phyloP scores from a whole-genome alignment of 1,140 invertebrate species.

The Trichoplusia ni region DNA sequence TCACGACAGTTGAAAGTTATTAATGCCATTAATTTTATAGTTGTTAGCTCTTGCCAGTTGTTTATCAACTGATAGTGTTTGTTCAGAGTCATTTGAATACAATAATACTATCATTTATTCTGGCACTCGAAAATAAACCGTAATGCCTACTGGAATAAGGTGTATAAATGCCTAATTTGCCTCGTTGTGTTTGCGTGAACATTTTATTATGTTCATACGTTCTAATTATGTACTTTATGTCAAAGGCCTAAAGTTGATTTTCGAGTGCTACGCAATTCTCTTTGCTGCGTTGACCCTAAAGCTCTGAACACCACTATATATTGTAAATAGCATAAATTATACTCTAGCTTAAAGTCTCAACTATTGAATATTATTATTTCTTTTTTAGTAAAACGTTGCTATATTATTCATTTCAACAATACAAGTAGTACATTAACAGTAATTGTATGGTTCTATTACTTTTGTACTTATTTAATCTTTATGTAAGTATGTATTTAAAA shows the following conservation, averaged over 20 bases:
- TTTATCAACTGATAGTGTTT: slow-evolving; percentile 24
- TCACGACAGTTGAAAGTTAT: slow-evolving; percentile 21
- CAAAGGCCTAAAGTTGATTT: too few relatives aligned
- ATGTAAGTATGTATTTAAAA: slow-evolving; percentile 2
- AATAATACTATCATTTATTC: too few relatives aligned
- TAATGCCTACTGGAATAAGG: neutral
- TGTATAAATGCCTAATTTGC: too few relatives aligned
- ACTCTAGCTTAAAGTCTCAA: slow-evolving; percentile 16
- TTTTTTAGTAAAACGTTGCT: slow-evolving; percentile 16
- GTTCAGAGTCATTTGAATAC: neutral
- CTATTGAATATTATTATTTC: slow-evolving; percentile 19
- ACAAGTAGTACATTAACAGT: slow-evolving; percentile 12
- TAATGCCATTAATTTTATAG: slow-evolving; percentile 24
- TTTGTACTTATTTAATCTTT: slow-evolving; percentile 26
- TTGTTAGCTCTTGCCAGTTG: slow-evolving; percentile 39
- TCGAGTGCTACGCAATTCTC: too few relatives aligned
- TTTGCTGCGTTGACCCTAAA: too few relatives aligned
- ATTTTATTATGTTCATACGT: too few relatives aligned
- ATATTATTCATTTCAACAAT: neutral
- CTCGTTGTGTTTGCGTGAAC: too few relatives aligned
- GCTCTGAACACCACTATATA: slow-evolving; percentile 15
- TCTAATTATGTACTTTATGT: too few relatives aligned
- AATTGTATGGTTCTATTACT: slow-evolving; percentile 7
- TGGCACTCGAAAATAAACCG: neutral
- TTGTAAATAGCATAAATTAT: slow-evolving; percentile 31